phyloP scores from a whole-genome alignment of 1,140 invertebrate species.

The Drosophila oshimai region DNA sequence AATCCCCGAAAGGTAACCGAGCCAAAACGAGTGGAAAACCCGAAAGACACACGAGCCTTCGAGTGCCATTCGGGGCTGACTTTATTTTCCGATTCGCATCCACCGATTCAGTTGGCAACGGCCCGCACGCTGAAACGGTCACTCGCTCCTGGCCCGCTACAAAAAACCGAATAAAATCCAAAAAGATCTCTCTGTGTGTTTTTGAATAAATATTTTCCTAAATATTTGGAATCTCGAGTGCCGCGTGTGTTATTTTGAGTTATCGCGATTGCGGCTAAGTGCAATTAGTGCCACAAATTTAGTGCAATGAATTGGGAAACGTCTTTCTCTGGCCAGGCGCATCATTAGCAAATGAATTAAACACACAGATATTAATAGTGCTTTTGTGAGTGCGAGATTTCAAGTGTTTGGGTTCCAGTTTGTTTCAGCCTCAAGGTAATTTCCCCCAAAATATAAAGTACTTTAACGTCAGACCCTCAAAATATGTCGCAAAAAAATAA shows the following conservation, averaged over 20 bases:
- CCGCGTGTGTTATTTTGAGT: constrained; percentile 70
- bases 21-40: not conserved
- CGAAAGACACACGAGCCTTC: constrained; percentile 23
- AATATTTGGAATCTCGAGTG: constrained; percentile 44
- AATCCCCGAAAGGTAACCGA: constrained; percentile 5
- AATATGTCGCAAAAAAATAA: constrained; percentile 34
- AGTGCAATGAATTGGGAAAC: constrained; percentile 67
- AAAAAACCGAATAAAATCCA: not conserved
- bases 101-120: constrained; percentile 76
- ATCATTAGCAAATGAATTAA: constrained; percentile 31
- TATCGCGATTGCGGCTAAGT: constrained; percentile 71
- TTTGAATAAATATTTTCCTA: constrained; percentile 8
- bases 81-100: constrained; percentile 45
- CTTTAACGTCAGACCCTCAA: constrained; percentile 43
- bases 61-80: constrained; percentile 32
- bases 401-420: constrained; percentile 3
- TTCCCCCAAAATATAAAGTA: not conserved
- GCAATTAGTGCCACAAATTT: constrained; percentile 74
- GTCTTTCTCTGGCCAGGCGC: constrained; percentile 8
- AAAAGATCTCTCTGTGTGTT: constrained; percentile 5
- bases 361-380: constrained; percentile 2
- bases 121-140: constrained; percentile 68
- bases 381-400: constrained; percentile 15
- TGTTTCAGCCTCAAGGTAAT: constrained; percentile 27
- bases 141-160: constrained; percentile 4